Conservation (phyloP, 2,888 invertebrate species). For the Eristalis tenax region DNA sequence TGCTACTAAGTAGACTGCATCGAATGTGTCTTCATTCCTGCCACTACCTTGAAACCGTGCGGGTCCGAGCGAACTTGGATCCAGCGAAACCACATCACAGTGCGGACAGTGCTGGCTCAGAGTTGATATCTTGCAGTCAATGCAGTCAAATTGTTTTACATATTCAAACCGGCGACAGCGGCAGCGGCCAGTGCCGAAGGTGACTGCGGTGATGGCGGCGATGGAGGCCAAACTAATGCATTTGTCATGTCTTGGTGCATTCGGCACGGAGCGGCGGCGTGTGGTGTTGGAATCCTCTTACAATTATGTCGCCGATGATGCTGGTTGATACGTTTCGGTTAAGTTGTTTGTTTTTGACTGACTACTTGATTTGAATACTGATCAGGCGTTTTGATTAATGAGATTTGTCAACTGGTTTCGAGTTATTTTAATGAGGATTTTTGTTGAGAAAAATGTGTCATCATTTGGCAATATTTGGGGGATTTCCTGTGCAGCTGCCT, state of each 20-base stretch:
- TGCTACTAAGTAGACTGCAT: slow-evolving; percentile 12
- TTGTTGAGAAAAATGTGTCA: slow-evolving; percentile 16
- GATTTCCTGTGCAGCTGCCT: neutral
- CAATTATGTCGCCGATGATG: slow-evolving; percentile 19
- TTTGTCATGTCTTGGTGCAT: slow-evolving; percentile 31
- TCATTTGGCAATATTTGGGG: neutral
- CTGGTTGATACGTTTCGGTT: slow-evolving; percentile 17
- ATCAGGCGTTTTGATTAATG: slow-evolving; percentile 32
- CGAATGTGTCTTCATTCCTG: slow-evolving; percentile 9
- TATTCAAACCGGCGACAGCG: neutral
- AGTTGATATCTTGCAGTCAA: slow-evolving; percentile 17
- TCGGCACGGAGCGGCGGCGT: neutral
- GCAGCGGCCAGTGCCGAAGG: neutral
- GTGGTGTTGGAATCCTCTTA: slow-evolving; percentile 15
- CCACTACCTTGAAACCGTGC: neutral
- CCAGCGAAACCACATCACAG: neutral
- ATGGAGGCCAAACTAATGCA: slow-evolving; percentile 27
- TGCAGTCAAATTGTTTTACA: slow-evolving; percentile 18
- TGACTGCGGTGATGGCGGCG: neutral
- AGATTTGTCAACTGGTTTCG: slow-evolving; percentile 36
- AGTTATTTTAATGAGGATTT: slow-evolving; percentile 13
- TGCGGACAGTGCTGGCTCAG: neutral
- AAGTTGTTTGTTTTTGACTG: slow-evolving; percentile 40
- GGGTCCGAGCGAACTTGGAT: neutral
- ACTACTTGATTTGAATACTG: slow-evolving; percentile 42